Conservation (phyloP, 2,888 invertebrate genomes). For the Pollenia labialis region DNA sequence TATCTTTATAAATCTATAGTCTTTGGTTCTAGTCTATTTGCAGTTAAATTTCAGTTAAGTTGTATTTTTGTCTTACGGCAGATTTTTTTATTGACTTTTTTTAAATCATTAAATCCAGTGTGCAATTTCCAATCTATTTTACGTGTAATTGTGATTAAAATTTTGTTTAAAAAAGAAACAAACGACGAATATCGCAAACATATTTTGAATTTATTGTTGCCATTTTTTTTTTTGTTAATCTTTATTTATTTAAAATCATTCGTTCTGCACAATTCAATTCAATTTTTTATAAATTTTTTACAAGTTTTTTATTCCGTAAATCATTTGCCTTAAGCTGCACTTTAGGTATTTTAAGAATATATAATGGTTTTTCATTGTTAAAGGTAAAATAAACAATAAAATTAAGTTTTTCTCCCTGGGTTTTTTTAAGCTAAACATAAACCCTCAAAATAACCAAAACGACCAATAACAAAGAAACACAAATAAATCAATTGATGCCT, state of each 20-base stretch:
- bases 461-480: conserved; percentile 49
- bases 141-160: no score
- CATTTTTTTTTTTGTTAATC: conserved; percentile 35
- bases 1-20: no score
- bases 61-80: no score
- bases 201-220: not conserved
- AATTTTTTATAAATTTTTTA: conserved; percentile 3
- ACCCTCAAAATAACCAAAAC: conserved; percentile 29
- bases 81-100: no score
- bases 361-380: conserved; percentile 57
- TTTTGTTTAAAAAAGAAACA: no score
- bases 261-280: conserved; percentile 19
- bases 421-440: conserved; percentile 38
- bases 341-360: conserved; percentile 59
- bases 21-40: no score
- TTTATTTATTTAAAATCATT: conserved; percentile 41
- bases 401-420: conserved; percentile 29
- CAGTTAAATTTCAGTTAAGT: no score
- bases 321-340: conserved; percentile 68
- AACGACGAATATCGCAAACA: not conserved
- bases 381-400: conserved; percentile 57
- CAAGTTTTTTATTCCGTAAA: conserved; percentile 58
- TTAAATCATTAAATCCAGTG: no score
- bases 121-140: no score
- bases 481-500: conserved; percentile 72